Evolutionary conservation across 2,888 invertebrate species (phyloP).

Genomic region (Gastrophysa polygoni): DNA sequence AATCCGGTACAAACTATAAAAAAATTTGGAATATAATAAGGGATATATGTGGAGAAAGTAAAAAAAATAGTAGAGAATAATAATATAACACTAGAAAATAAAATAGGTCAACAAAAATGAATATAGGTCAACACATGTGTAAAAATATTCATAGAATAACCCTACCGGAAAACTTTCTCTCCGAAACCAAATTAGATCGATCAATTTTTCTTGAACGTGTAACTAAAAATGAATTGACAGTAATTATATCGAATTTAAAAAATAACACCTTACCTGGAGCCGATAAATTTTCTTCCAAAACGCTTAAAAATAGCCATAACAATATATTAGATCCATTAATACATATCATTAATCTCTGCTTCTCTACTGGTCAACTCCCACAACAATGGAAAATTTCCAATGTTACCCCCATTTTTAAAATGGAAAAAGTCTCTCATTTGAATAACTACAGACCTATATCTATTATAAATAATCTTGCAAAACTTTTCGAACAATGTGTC

Average conservation of each 20-base stretch:
- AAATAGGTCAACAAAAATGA: neutral
- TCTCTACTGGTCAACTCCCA: neutral
- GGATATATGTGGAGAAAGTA: slow-evolving; percentile 1
- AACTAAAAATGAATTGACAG: slow-evolving; percentile 4
- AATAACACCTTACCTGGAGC: slow-evolving; percentile 6
- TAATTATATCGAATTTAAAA: slow-evolving; percentile 10
- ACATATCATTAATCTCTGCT: slow-evolving; percentile 7
- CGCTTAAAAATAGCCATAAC: slow-evolving; percentile 3
- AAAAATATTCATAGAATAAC: neutral
- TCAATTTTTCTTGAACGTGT: neutral
- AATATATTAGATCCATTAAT: slow-evolving; percentile 4
- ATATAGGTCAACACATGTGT: neutral
- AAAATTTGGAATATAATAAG: slow-evolving; percentile 9
- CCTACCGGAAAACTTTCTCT: neutral
- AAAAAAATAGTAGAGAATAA: neutral
- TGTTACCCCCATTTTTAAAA: slow-evolving; percentile 7
- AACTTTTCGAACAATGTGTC: neutral
- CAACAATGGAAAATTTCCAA: neutral
- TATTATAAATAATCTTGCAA: neutral
- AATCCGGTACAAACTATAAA: slow-evolving; percentile 3
- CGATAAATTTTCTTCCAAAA: slow-evolving; percentile 3
- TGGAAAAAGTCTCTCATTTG: neutral
- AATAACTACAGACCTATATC: neutral
- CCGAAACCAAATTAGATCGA: slow-evolving; percentile 1
- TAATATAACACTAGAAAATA: slow-evolving; percentile 4